phyloP scores from a whole-genome alignment of 2,797 vertebrate genomes.

The Furcifer pardalis region DNA sequence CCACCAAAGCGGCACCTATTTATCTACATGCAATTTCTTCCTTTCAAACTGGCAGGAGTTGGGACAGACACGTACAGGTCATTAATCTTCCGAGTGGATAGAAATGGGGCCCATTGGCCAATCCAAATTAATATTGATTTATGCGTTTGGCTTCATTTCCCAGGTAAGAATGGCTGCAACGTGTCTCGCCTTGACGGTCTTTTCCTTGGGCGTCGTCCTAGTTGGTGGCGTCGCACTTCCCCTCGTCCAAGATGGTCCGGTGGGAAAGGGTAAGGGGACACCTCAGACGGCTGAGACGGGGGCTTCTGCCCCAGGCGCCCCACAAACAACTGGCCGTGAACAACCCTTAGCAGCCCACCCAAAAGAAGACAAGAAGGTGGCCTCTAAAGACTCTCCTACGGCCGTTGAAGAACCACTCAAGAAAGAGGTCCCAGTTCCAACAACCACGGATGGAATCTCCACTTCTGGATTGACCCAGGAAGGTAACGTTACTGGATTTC shows the following conservation, averaged over 20 bases:
- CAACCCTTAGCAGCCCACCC: neutral
- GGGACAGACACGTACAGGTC: too few species aligned
- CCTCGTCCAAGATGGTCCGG: neutral
- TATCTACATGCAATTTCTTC: too few species aligned
- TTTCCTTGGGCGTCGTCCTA: neutral
- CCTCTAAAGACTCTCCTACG: accelerated
- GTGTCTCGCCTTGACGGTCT: neutral
- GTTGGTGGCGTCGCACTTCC: accelerated
- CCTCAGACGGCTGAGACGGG: accelerated
- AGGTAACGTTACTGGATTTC: neutral
- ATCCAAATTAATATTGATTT: neutral
- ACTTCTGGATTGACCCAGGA: too few species aligned
- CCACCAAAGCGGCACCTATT: too few species aligned
- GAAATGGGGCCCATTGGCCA: neutral
- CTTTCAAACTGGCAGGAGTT: too few species aligned
- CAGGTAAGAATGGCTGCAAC: constrained; percentile 36
- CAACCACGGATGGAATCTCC: too few species aligned
- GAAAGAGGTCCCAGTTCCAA: accelerated
- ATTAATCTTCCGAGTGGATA: too few species aligned
- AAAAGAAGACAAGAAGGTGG: neutral
- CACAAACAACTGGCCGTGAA: accelerated
- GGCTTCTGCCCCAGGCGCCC: neutral
- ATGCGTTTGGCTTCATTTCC: neutral
- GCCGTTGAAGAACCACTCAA: accelerated
- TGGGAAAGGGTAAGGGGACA: accelerated